A percentile compares a stretch with the other conserved stretches of the same genome.
Evolutionary conservation across 2,888 invertebrate genomes (phyloP).

Genomic region (Cantharis flavilabris): DNA sequence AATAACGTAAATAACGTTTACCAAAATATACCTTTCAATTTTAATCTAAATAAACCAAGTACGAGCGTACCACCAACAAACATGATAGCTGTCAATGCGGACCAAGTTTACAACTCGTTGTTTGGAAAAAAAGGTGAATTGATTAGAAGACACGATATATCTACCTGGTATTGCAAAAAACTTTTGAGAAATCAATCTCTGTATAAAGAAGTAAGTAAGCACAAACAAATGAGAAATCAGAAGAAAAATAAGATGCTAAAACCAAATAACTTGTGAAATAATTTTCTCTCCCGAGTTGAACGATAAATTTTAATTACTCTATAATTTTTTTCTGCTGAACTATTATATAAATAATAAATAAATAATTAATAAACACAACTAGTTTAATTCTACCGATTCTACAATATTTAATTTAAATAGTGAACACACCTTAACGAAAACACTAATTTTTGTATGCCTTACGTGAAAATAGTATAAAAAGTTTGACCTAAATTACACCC

Average conservation of each 20-base stretch:
- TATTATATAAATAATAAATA: not conserved
- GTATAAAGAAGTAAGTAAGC: not conserved
- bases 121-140: conserved; percentile 29
- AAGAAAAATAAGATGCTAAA: not conserved
- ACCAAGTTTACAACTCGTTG: conserved; percentile 24
- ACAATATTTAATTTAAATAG: not conserved
- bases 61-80: not conserved
- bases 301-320: not conserved
- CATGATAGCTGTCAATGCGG: not conserved
- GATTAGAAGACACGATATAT: conserved; percentile 10
- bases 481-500: not conserved
- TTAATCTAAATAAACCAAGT: not conserved
- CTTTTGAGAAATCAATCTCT: not conserved
- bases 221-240: not conserved
- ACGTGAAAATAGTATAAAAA: not conserved
- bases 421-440: not conserved
- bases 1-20: not conserved
- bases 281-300: not conserved
- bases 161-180: conserved; percentile 7
- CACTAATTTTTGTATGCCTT: not conserved
- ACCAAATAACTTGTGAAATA: not conserved
- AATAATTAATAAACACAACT: not conserved
- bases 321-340: not conserved
- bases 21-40: not conserved
- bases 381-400: not conserved